phyloP scores from a whole-genome alignment of 2,113 vertebrate genomes.

The Cinclus mexicanus region DNA sequence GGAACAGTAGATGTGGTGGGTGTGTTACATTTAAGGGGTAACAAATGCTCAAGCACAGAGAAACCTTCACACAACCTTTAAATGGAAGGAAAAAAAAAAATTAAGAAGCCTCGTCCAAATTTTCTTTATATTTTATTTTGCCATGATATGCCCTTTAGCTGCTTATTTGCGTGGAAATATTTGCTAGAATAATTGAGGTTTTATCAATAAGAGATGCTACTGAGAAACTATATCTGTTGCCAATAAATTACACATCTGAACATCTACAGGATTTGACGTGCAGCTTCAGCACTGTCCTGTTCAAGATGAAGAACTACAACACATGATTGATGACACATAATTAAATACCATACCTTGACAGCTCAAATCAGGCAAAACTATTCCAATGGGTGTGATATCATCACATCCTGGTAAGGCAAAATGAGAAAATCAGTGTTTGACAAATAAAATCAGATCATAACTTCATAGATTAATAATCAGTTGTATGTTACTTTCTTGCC shows the following conservation, averaged over 20 bases:
- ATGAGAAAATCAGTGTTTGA: neutral
- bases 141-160: neutral
- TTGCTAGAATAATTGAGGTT: neutral
- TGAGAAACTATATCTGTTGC: neutral
- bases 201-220: neutral
- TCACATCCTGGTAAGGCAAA: neutral
- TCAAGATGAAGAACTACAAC: neutral
- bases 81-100: neutral
- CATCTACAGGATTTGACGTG: neutral
- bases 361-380: neutral
- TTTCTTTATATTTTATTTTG: neutral
- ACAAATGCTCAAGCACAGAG: neutral
- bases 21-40: conserved; percentile 5
- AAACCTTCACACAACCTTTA: conserved; percentile 1
- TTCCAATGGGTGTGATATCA: neutral
- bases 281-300: neutral
- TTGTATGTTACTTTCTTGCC: neutral
- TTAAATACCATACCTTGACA: neutral
- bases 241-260: neutral
- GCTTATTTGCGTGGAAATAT: neutral
- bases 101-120: neutral
- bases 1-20: conserved; percentile 15
- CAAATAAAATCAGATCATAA: neutral
- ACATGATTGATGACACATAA: neutral
- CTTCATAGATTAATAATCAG: neutral